Evolutionary conservation across 2,888 invertebrate genomes (phyloP).

Genomic region (Euplagia quadripunctaria): DNA sequence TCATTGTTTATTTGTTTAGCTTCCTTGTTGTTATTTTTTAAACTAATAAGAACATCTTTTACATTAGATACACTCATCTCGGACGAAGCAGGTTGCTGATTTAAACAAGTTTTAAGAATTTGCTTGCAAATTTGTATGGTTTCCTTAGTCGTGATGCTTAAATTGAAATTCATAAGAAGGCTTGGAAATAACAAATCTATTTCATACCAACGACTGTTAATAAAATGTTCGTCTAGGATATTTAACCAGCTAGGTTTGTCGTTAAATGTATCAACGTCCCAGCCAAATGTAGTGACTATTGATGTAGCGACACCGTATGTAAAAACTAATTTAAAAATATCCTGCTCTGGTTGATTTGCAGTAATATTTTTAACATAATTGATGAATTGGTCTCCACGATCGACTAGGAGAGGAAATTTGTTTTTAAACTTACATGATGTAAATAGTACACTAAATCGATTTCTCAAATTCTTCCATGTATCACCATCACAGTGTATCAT

Average conservation of each 20-base stretch:
- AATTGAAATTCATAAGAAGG: constrained; percentile 43
- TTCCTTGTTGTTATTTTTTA: constrained; percentile 32
- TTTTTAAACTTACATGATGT: constrained; percentile 65
- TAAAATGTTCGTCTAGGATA: constrained; percentile 43
- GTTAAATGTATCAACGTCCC: constrained; percentile 51
- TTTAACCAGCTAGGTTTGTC: constrained; percentile 44
- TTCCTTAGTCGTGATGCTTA: constrained; percentile 47
- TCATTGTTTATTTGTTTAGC: constrained; percentile 12
- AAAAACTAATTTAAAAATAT: constrained; percentile 45
- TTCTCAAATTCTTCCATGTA: constrained; percentile 61
- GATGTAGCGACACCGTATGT: constrained; percentile 56
- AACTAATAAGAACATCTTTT: constrained; percentile 52
- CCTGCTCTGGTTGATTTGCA: constrained; percentile 39
- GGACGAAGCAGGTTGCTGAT: constrained; percentile 22
- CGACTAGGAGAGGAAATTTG: constrained; percentile 53
- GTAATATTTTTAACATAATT: constrained; percentile 52
- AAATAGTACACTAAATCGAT: constrained; percentile 63
- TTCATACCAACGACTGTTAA: constrained; percentile 52
- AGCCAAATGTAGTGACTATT: constrained; percentile 50
- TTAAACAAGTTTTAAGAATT: constrained; percentile 44
- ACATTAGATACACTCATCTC: constrained; percentile 35
- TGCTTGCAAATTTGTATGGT: constrained; percentile 49
- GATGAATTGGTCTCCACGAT: constrained; percentile 56
- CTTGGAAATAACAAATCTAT: constrained; percentile 58
- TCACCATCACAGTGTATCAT: constrained; percentile 62